Conservation (phyloP, 2,797 vertebrate genomes). For the Danio kyathit region DNA sequence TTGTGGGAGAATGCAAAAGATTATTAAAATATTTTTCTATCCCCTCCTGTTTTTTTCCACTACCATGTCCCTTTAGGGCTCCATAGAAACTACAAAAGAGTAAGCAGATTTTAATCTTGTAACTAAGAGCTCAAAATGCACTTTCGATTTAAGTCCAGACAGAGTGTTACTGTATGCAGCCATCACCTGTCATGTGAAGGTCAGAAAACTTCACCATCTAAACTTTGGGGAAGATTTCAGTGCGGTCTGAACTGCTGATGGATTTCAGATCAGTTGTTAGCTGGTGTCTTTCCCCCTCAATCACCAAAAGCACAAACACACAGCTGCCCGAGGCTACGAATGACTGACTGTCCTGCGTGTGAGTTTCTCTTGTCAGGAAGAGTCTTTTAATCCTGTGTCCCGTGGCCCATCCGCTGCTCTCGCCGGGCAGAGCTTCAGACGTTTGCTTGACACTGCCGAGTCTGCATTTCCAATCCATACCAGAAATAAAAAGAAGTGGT, state of each 20-base stretch:
- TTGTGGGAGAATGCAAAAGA: no score
- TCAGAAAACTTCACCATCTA: slow-evolving; percentile 38
- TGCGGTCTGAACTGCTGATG: slow-evolving; percentile 30
- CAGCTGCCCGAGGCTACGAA: slow-evolving; percentile 39
- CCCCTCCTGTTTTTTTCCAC: no score
- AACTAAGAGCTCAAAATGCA: not conserved
- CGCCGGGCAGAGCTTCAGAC: slow-evolving; percentile 10
- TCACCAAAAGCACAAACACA: slow-evolving; percentile 38
- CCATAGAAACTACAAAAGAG: not conserved
- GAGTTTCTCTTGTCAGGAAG: slow-evolving; percentile 18
- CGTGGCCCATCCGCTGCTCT: slow-evolving; percentile 34
- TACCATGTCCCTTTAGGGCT: no score
- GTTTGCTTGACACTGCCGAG: slow-evolving; percentile 9
- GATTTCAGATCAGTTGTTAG: slow-evolving; percentile 42
- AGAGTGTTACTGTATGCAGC: not conserved
- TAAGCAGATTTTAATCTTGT: not conserved
- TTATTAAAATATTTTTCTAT: no score
- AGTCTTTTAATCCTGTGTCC: slow-evolving; percentile 43
- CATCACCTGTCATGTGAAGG: slow-evolving; percentile 35
- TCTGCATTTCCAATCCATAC: not conserved
- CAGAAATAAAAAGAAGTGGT: not conserved
- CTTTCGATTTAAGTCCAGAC: not conserved
- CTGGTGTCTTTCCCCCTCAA: slow-evolving; percentile 42
- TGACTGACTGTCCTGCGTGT: slow-evolving; percentile 33
- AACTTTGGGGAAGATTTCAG: slow-evolving; percentile 38